A percentile compares a stretch with the other conserved stretches of the same genome.
Evolutionary conservation across 2,888 invertebrate species (phyloP).

Genomic region (Trichopria drosophilae): DNA sequence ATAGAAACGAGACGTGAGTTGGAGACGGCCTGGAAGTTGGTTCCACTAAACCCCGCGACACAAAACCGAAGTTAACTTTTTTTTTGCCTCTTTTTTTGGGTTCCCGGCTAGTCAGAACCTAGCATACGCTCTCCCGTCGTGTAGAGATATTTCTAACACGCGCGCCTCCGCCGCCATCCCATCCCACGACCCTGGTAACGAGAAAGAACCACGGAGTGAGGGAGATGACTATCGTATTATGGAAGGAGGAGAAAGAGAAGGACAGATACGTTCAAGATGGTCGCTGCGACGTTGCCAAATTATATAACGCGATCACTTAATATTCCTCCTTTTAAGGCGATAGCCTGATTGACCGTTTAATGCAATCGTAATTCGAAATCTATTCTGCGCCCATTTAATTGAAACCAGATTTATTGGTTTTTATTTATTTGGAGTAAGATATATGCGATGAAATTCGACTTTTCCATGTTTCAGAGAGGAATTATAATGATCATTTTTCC

Average conservation of each 20-base stretch:
- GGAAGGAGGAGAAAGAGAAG: conserved; percentile 12
- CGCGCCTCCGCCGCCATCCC: conserved; percentile 27
- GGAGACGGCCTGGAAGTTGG: no score
- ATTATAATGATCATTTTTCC: no score
- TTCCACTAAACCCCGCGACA: conserved; percentile 44
- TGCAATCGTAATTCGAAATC: conserved; percentile 25
- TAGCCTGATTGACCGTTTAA: conserved; percentile 41
- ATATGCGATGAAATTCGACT: no score
- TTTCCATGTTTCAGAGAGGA: no score
- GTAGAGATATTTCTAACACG: conserved; percentile 49
- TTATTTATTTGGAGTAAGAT: no score
- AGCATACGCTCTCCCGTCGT: conserved; percentile 40
- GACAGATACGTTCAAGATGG: conserved; percentile 40
- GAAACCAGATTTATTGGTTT: no score
- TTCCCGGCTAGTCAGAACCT: conserved; percentile 41
- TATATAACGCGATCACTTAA: conserved; percentile 48
- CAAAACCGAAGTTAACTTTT: conserved; percentile 41
- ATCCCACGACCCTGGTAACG: conserved; percentile 1
- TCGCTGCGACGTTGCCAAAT: conserved; percentile 55
- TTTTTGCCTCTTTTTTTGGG: conserved; percentile 35
- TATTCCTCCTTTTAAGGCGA: conserved; percentile 37
- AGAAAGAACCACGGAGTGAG: no score
- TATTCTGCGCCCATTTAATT: no score
- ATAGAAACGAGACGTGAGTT: conserved; percentile 37
- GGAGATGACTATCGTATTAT: no score